These are phyloP conservation scores for Erannis defoliaria DNA, from an alignment of 2,888 invertebrate genomes.

Conservation along the genomic window DNA sequence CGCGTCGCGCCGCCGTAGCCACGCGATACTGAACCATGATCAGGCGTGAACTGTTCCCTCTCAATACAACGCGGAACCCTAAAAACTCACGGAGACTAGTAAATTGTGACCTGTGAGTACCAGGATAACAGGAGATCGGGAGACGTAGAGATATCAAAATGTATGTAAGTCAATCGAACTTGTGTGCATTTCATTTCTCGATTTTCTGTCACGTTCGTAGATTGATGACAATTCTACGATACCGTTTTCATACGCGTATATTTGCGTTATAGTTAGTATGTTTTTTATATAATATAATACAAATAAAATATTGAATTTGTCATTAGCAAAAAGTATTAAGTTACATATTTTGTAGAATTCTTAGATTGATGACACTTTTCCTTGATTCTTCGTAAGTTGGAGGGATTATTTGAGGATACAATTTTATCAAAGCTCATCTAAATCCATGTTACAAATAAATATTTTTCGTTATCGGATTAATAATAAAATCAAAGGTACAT, in stretches of 20 bases:
- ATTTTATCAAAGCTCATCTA: too few relatives aligned
- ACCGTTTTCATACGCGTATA: background rate
- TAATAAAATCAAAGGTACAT: too few relatives aligned
- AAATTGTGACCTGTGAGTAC: constrained; percentile 6
- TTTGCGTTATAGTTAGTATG: too few relatives aligned
- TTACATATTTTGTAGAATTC: too few relatives aligned
- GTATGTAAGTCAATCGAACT: constrained; percentile 15
- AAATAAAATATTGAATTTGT: too few relatives aligned
- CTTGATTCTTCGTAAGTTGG: too few relatives aligned
- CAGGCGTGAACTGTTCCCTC: constrained; percentile 54
- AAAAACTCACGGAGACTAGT: constrained; percentile 4
- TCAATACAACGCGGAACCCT: constrained; percentile 23
- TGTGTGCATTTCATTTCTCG: background rate
- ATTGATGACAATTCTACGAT: constrained; percentile 9
- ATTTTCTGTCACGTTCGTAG: constrained; percentile 3
- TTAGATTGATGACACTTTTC: too few relatives aligned
- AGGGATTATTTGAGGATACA: too few relatives aligned
- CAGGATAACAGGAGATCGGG: constrained; percentile 13
- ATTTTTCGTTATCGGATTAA: too few relatives aligned
- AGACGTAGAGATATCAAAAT: constrained; percentile 9
- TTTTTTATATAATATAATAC: too few relatives aligned
- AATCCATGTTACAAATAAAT: too few relatives aligned
- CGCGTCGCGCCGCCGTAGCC: constrained; percentile 53
- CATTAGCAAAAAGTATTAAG: too few relatives aligned
- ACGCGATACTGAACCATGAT: constrained; percentile 61